These are phyloP conservation scores for Nettapus auritus DNA, from an alignment of 2,113 vertebrate species.

Conservation along the genomic window DNA sequence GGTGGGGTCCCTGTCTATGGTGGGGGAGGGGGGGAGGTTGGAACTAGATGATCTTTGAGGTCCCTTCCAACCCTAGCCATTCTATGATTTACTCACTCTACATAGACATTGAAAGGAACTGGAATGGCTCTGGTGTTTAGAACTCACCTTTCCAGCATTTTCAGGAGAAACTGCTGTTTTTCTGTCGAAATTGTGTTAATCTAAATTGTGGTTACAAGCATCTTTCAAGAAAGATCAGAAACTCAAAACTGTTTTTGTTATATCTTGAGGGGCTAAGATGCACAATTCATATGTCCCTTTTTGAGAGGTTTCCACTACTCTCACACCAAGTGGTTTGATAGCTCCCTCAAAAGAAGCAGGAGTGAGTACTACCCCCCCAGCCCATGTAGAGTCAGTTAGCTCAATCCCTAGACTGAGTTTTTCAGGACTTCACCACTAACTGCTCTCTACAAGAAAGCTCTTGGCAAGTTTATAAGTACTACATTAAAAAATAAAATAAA, in stretches of 20 bases:
- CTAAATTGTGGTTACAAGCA: neutral
- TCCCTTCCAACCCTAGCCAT: too few species aligned
- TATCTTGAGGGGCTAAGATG: neutral
- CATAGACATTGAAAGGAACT: neutral
- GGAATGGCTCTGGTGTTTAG: neutral
- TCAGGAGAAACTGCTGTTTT: neutral
- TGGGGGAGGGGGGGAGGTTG: too few species aligned
- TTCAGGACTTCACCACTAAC: neutral
- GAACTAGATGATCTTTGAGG: too few species aligned
- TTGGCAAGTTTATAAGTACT: neutral
- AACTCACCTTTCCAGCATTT: neutral
- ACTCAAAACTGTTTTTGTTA: neutral
- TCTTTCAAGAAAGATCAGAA: neutral
- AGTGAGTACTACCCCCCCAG: neutral
- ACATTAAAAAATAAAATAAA: neutral
- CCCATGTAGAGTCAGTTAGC: neutral
- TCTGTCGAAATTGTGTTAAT: neutral
- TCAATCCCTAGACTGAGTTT: neutral
- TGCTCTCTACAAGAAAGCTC: neutral
- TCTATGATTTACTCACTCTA: neutral
- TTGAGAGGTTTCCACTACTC: neutral
- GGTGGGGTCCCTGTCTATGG: too few species aligned
- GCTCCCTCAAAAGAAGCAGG: neutral
- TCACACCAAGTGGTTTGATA: neutral
- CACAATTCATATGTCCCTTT: neutral